Conservation (phyloP, 2,888 invertebrate genomes). For the Orthosia incerta region DNA sequence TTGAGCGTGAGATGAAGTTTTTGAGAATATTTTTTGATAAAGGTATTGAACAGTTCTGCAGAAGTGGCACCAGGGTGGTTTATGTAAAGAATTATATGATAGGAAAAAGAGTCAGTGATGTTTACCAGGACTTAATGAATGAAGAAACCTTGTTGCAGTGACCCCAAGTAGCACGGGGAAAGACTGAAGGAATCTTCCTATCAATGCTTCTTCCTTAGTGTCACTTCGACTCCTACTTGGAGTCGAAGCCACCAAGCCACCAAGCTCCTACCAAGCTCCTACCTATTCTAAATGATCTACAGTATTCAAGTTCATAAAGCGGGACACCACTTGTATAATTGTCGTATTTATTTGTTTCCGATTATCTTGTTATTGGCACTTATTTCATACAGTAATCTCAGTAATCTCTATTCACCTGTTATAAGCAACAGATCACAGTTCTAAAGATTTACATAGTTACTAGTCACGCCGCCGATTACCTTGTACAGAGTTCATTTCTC, state of each 20-base stretch:
- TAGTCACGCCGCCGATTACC: constrained; percentile 4
- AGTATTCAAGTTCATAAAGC: too few relatives aligned
- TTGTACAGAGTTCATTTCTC: constrained; percentile 9
- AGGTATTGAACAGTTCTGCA: too few relatives aligned
- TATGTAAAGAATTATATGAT: not conserved
- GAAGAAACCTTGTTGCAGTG: not conserved
- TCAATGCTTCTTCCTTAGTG: too few relatives aligned
- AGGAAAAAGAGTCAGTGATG: too few relatives aligned
- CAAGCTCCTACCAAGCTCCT: too few relatives aligned
- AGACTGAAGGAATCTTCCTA: too few relatives aligned
- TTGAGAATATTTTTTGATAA: not conserved
- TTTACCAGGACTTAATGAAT: not conserved
- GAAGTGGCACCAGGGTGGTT: not conserved
- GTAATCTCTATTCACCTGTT: not conserved
- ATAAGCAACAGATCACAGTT: not conserved
- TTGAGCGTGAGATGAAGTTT: constrained; percentile 22
- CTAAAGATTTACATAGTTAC: not conserved
- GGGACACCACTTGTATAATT: too few relatives aligned
- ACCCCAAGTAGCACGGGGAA: not conserved
- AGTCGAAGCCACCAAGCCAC: too few relatives aligned
- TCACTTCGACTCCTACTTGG: too few relatives aligned
- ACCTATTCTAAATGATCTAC: not conserved
- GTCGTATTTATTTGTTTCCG: too few relatives aligned
- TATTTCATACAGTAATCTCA: not conserved
- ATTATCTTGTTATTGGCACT: too few relatives aligned